These are phyloP conservation scores for Arctia plantaginis DNA, from an alignment of 2,888 invertebrate genomes.

Conservation along the genomic window DNA sequence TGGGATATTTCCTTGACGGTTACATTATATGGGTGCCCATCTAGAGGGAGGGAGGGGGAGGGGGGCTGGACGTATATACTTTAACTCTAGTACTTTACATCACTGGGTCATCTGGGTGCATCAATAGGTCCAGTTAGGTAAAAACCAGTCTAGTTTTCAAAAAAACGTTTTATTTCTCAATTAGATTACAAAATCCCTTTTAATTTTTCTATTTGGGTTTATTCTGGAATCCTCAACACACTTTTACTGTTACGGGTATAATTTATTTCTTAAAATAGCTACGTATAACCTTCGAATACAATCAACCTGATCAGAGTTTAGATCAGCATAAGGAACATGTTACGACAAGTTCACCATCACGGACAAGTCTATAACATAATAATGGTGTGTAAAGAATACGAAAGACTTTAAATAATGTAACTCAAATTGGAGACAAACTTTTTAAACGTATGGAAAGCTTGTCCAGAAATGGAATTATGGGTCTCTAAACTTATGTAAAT, in stretches of 20 bases:
- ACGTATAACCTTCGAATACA: background rate
- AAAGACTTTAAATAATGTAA: background rate
- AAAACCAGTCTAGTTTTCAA: no score
- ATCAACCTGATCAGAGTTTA: conserved; percentile 10
- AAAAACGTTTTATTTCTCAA: background rate
- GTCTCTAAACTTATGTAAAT: background rate
- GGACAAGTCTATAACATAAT: background rate
- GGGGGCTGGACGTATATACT: no score
- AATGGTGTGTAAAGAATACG: background rate
- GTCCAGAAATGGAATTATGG: background rate
- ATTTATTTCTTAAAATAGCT: conserved; percentile 1
- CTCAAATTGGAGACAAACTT: background rate
- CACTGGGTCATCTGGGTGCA: background rate
- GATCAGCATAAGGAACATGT: conserved; percentile 17
- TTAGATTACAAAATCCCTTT: background rate
- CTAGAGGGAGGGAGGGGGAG: background rate
- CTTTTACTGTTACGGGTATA: background rate
- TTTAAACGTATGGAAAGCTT: background rate
- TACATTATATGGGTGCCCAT: no score
- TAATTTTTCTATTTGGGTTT: background rate
- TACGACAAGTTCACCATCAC: conserved; percentile 18
- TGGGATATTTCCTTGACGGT: no score
- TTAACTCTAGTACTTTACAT: no score
- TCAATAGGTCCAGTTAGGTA: no score
- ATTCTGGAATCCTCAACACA: background rate